Evolutionary conservation across 2,113 vertebrate species (phyloP).

Genomic region (Bujurquina vittata): DNA sequence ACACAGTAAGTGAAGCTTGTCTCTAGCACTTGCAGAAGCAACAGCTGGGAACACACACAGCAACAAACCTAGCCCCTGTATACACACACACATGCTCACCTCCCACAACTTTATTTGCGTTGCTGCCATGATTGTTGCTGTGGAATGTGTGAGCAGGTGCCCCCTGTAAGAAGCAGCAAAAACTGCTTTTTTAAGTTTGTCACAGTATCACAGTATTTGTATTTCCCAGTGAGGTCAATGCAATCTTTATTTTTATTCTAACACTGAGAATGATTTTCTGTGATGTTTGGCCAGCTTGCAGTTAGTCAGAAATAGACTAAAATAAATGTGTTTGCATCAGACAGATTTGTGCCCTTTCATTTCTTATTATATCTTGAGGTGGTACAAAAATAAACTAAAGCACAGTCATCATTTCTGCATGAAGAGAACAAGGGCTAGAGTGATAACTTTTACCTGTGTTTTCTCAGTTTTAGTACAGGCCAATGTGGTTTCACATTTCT

Average conservation of each 20-base stretch:
- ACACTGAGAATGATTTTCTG: not conserved
- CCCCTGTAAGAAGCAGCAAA: conserved; percentile 12
- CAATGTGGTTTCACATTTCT: not conserved
- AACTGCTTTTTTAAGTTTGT: not conserved
- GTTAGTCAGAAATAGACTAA: not conserved
- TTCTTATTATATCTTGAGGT: not conserved
- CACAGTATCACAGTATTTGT: not conserved
- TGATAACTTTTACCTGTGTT: not conserved
- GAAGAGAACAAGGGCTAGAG: not conserved
- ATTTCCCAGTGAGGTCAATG: not conserved
- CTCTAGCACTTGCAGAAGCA: conserved; percentile 49
- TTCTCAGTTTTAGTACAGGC: not conserved
- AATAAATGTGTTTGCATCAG: not conserved
- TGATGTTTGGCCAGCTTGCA: not conserved
- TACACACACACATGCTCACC: conserved; percentile 25
- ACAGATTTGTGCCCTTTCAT: not conserved
- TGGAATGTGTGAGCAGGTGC: conserved; percentile 73
- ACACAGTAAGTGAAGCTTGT: conserved; percentile 23
- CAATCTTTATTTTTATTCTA: not conserved
- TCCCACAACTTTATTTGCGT: conserved; percentile 65
- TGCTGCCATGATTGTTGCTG: conserved; percentile 25
- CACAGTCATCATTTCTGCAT: not conserved
- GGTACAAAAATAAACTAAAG: not conserved
- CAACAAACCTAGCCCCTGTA: conserved; percentile 38
- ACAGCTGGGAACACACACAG: conserved; percentile 64